phyloP scores from a whole-genome alignment of 1,140 invertebrate species.

The Temnothorax curvispinosus region DNA sequence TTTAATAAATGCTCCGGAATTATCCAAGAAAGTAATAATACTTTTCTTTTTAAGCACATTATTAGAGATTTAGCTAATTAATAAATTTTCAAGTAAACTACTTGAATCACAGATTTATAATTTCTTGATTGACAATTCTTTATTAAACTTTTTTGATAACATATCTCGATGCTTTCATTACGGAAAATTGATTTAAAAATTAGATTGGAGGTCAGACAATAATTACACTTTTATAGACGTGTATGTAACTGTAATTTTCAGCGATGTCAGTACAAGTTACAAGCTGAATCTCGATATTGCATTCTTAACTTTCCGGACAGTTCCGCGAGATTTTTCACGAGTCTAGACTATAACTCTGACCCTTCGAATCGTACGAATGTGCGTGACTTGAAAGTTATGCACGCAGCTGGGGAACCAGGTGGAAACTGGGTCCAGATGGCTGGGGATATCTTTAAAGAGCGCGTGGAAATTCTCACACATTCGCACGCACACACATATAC shows the following conservation, averaged over 20 bases:
- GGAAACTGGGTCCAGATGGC: slow-evolving; percentile 54
- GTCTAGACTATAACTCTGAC: neutral
- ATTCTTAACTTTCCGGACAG: neutral
- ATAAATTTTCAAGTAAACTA: neutral
- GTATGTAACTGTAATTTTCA: neutral
- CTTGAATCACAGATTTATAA: neutral
- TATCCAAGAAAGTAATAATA: neutral
- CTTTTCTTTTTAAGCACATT: neutral
- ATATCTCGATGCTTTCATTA: neutral
- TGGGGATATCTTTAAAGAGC: slow-evolving; percentile 35
- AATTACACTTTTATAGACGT: neutral
- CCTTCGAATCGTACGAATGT: neutral
- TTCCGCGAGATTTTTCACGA: slow-evolving; percentile 3
- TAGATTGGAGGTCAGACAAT: neutral
- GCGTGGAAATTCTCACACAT: slow-evolving; percentile 39
- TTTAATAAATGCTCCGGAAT: neutral
- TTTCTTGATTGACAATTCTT: neutral
- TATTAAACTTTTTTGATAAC: neutral
- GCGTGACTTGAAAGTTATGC: slow-evolving; percentile 33
- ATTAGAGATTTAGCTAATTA: neutral
- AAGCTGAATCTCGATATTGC: neutral
- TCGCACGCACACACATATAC: neutral
- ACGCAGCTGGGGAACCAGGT: slow-evolving; percentile 26
- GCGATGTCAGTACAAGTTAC: too few species aligned
- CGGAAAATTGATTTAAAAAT: neutral